phyloP scores from a whole-genome alignment of 2,797 vertebrate genomes.

The Falco rusticolus region DNA sequence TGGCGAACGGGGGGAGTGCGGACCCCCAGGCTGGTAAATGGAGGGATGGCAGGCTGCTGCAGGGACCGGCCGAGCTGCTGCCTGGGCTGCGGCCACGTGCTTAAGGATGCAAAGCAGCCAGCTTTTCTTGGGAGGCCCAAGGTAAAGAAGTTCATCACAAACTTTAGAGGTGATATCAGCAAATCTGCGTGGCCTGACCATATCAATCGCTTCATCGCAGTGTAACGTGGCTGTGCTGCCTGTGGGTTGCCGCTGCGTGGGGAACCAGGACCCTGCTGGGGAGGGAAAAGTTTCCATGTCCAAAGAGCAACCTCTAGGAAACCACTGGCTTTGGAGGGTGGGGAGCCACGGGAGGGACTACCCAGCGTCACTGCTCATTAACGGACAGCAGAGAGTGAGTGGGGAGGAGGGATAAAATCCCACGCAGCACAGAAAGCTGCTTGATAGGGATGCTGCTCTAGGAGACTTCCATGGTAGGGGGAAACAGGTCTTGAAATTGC shows the following conservation, averaged over 20 bases:
- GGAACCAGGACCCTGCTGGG: not conserved
- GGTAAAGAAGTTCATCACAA: not conserved
- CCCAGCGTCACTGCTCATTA: not conserved
- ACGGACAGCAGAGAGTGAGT: not conserved
- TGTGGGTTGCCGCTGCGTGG: not conserved
- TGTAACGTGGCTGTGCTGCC: not conserved
- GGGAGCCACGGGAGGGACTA: not conserved
- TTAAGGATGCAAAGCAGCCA: not conserved
- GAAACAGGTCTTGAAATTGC: not conserved
- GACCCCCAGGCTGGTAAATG: not conserved
- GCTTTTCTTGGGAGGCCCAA: not conserved
- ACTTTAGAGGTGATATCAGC: not conserved
- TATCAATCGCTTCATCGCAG: not conserved
- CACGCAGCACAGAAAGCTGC: not conserved
- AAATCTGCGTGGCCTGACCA: not conserved
- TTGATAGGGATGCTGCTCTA: not conserved
- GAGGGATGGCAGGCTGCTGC: not conserved
- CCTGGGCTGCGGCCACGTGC: accelerated
- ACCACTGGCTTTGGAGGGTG: not conserved
- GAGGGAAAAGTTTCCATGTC: not conserved
- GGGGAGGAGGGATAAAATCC: not conserved
- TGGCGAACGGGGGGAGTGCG: not conserved
- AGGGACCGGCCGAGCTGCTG: not conserved
- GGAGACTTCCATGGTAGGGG: not conserved
- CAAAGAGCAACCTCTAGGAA: not conserved